These are phyloP conservation scores for Notoglanidium macrostoma DNA, from an alignment of 2,797 vertebrate species.

Conservation along the genomic window DNA sequence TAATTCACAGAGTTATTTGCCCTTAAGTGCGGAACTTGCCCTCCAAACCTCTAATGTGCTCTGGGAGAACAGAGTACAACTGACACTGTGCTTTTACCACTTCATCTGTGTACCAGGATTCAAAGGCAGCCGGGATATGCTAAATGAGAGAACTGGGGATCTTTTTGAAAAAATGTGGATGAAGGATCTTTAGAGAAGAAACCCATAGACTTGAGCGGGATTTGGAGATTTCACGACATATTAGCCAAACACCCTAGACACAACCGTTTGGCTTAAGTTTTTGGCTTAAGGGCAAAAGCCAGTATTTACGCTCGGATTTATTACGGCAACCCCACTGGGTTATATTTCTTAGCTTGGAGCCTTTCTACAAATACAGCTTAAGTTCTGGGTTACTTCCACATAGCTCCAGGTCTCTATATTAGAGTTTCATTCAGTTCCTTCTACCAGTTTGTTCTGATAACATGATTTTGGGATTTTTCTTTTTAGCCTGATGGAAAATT, in stretches of 20 bases:
- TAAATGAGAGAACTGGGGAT: background rate
- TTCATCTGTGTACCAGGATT: background rate
- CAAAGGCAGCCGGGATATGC: conserved; percentile 3
- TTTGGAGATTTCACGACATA: background rate
- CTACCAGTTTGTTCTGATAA: background rate
- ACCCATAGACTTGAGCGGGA: background rate
- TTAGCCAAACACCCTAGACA: conserved; percentile 3
- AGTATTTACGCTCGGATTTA: conserved; percentile 32
- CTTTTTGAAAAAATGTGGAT: background rate
- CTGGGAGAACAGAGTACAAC: background rate
- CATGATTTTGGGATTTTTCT: conserved; percentile 1
- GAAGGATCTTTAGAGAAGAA: conserved; percentile 11
- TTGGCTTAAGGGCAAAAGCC: conserved; percentile 28
- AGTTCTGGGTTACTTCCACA: background rate
- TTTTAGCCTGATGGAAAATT: background rate
- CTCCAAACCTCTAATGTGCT: background rate
- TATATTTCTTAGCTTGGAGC: conserved; percentile 28
- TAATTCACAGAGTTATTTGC: conserved; percentile 4
- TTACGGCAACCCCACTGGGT: conserved; percentile 30
- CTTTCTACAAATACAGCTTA: background rate
- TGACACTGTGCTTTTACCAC: background rate
- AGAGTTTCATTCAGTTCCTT: background rate
- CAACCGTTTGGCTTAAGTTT: conserved; percentile 37
- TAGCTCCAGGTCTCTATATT: background rate
- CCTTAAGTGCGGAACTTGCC: conserved; percentile 9